Evolutionary conservation across 1,140 invertebrate species (phyloP).

Genomic region (Oreohelix idahoensis): DNA sequence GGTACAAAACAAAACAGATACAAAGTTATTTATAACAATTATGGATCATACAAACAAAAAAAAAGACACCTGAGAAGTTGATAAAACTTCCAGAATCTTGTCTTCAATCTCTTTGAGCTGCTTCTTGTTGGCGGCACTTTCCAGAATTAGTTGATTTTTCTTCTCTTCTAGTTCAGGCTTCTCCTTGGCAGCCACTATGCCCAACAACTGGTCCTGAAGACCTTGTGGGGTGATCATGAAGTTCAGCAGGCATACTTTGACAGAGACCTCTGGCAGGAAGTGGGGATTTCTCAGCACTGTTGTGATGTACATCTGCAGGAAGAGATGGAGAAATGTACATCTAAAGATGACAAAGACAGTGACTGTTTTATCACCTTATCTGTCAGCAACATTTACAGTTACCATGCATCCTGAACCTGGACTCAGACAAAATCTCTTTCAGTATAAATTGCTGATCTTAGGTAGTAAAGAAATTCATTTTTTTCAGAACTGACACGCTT

Average conservation of each 20-base stretch:
- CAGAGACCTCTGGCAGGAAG: slow-evolving; percentile 73
- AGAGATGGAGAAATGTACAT: neutral
- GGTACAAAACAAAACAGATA: too few species aligned
- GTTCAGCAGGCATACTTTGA: slow-evolving; percentile 73
- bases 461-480: neutral
- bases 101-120: slow-evolving; percentile 94
- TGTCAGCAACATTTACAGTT: neutral
- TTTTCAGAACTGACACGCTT: neutral
- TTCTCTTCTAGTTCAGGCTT: slow-evolving; percentile 74
- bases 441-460: neutral
- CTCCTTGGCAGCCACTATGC: slow-evolving; percentile 73
- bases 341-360: too few species aligned
- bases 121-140: slow-evolving; percentile 72
- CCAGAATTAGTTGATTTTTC: slow-evolving; percentile 73
- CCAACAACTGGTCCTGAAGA: slow-evolving; percentile 73
- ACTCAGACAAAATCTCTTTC: neutral
- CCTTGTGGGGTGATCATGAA: slow-evolving; percentile 75
- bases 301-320: slow-evolving; percentile 71
- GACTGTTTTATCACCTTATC: neutral
- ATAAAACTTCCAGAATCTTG: slow-evolving; percentile 91
- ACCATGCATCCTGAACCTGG: neutral
- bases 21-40: too few species aligned
- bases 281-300: slow-evolving; percentile 73
- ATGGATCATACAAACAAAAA: too few species aligned
- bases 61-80: slow-evolving; percentile 83